Percentiles rank a stretch among this genome's conserved stretches.
Evolutionary conservation across 2,888 invertebrate species (phyloP).

Genomic region (Stenodema calcarata): DNA sequence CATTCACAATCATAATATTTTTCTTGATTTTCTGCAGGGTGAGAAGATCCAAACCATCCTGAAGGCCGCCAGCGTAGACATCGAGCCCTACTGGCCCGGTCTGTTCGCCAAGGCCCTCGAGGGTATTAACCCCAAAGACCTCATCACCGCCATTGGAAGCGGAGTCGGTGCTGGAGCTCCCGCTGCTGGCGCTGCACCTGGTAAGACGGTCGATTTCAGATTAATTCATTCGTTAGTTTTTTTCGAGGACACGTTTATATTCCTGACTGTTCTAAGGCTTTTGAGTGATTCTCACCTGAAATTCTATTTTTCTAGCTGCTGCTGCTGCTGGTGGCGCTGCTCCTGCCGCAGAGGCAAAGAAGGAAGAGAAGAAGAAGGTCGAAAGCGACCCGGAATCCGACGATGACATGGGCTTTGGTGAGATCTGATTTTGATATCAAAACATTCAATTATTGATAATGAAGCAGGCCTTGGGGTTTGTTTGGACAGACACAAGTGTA

Average conservation of each 20-base stretch:
- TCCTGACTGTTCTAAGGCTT: no score
- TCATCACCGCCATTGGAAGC: slow-evolving; percentile 92
- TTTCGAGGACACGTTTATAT: no score
- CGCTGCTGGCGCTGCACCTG: slow-evolving; percentile 64
- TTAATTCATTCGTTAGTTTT: no score
- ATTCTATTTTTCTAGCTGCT: slow-evolving; percentile 61
- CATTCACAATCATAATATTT: no score
- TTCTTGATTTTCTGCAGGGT: slow-evolving; percentile 75
- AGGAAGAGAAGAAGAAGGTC: slow-evolving; percentile 81
- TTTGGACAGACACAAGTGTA: no score
- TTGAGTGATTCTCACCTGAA: no score
- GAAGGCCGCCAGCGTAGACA: slow-evolving; percentile 94
- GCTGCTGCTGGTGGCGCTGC: slow-evolving; percentile 73
- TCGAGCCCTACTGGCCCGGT: slow-evolving; percentile 99
- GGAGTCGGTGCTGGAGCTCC: slow-evolving; percentile 87
- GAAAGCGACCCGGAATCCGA: slow-evolving; percentile 83
- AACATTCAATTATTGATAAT: no score
- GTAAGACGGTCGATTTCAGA: neutral
- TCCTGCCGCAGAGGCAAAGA: slow-evolving; percentile 68
- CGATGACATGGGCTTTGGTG: slow-evolving; percentile 93
- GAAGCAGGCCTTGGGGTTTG: no score
- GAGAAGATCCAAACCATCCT: slow-evolving; percentile 97
- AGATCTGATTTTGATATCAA: neutral
- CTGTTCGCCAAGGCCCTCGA: slow-evolving; percentile 97
- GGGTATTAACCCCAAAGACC: slow-evolving; percentile 89